Percentiles rank a stretch among this genome's conserved stretches.
Conservation (phyloP, 1,140 invertebrate genomes). For the Heliconius hewitsoni region DNA sequence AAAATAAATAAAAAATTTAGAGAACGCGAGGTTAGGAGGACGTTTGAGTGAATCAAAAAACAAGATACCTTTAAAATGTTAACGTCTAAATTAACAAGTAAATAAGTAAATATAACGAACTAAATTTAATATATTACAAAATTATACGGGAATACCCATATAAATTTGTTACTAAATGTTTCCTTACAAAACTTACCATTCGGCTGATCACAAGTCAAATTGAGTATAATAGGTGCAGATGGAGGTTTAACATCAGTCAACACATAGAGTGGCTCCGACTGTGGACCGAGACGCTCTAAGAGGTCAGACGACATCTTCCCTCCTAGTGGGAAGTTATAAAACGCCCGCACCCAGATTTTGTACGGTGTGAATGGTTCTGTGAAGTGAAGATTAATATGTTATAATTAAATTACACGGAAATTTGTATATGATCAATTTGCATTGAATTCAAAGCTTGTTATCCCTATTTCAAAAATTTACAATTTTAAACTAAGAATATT, state of each 20-base stretch:
- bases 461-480: too few species aligned
- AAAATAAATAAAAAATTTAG: too few species aligned
- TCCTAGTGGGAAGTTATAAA: constrained; percentile 63
- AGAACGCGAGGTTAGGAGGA: too few species aligned
- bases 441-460: too few species aligned
- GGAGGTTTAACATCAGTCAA: constrained; percentile 92
- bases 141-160: too few species aligned
- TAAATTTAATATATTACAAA: too few species aligned
- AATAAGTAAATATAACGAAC: too few species aligned
- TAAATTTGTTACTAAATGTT: too few species aligned
- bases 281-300: constrained; percentile 57
- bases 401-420: background rate
- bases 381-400: constrained; percentile 10
- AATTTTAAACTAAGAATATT: background rate
- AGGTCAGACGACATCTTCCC: constrained; percentile 64
- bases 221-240: constrained; percentile 88
- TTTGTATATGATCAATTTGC: too few species aligned
- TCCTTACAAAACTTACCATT: constrained; percentile 55
- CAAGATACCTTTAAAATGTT: too few species aligned
- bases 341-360: constrained; percentile 92
- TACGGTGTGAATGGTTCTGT: constrained; percentile 88
- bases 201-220: constrained; percentile 88
- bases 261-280: constrained; percentile 87
- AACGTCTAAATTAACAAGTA: too few species aligned
- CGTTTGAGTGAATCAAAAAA: too few species aligned